These are phyloP conservation scores for Hippocampus comes DNA, from an alignment of 2,113 vertebrate species.

Conservation along the genomic window DNA sequence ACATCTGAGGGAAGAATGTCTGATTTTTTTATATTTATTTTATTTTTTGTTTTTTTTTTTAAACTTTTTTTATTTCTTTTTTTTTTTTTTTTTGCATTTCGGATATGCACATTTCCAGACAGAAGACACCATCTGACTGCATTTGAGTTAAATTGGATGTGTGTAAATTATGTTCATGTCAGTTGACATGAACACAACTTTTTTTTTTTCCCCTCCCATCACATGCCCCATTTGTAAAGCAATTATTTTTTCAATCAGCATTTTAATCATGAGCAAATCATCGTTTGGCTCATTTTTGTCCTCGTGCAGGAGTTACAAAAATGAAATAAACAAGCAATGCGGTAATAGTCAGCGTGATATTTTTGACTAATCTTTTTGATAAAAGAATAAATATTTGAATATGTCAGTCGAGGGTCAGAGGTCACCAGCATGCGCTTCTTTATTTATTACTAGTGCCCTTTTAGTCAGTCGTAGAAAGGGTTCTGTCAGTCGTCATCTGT, in stretches of 20 bases:
- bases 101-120: neutral
- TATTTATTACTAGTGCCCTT: too few species aligned
- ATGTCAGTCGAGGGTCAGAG: too few species aligned
- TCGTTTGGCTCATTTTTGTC: neutral
- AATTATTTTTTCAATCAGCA: neutral
- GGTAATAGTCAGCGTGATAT: neutral
- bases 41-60: too few species aligned
- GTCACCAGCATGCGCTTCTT: too few species aligned
- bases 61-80: too few species aligned
- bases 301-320: neutral
- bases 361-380: too few species aligned
- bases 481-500: too few species aligned
- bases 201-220: neutral
- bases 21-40: too few species aligned
- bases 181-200: neutral
- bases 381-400: too few species aligned
- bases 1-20: neutral
- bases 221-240: neutral
- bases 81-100: neutral
- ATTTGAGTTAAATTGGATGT: neutral
- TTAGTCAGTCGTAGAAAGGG: too few species aligned
- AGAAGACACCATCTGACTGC: neutral
- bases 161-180: neutral
- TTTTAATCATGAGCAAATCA: neutral
- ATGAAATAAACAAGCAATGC: constrained; percentile 1